Evolutionary conservation across 2,888 invertebrate species (phyloP).

Genomic region (Drosophila meridiana): DNA sequence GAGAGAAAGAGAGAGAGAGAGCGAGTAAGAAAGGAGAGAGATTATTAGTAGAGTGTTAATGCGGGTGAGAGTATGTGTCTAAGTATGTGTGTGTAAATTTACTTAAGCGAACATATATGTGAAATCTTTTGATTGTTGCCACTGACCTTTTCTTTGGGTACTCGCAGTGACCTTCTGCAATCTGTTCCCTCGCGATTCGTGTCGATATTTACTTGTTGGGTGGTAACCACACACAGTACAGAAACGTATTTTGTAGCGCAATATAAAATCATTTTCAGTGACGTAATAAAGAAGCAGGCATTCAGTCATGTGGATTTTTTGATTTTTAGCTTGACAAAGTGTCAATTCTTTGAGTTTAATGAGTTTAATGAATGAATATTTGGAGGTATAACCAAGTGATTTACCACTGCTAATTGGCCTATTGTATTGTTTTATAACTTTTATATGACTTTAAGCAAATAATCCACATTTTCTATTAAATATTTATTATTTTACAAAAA

Average conservation of each 20-base stretch:
- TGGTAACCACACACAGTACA: not conserved
- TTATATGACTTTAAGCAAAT: too few species aligned
- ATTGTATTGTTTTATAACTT: too few species aligned
- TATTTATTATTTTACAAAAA: too few species aligned
- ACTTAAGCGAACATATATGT: conserved; percentile 1
- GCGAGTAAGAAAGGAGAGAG: conserved; percentile 9
- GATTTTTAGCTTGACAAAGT: conserved; percentile 21
- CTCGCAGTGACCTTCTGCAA: conserved; percentile 52
- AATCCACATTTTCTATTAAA: too few species aligned
- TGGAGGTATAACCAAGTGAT: too few species aligned
- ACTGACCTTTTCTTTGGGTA: conserved; percentile 53
- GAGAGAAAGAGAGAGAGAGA: conserved; percentile 9
- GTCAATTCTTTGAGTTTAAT: conserved; percentile 17
- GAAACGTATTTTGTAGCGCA: conserved; percentile 13
- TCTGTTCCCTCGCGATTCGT: conserved; percentile 23
- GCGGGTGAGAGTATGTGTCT: conserved; percentile 15
- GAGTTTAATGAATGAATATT: too few species aligned
- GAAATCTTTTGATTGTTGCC: conserved; percentile 30
- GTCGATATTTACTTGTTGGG: conserved; percentile 4
- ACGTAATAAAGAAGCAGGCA: conserved; percentile 28
- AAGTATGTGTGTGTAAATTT: conserved; percentile 7
- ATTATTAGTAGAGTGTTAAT: conserved; percentile 7
- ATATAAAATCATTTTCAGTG: conserved; percentile 57
- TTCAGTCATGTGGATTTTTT: conserved; percentile 18
- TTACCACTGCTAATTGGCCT: too few species aligned